Conservation (phyloP, 1,140 invertebrate genomes). For the Drosophila carrolli region DNA sequence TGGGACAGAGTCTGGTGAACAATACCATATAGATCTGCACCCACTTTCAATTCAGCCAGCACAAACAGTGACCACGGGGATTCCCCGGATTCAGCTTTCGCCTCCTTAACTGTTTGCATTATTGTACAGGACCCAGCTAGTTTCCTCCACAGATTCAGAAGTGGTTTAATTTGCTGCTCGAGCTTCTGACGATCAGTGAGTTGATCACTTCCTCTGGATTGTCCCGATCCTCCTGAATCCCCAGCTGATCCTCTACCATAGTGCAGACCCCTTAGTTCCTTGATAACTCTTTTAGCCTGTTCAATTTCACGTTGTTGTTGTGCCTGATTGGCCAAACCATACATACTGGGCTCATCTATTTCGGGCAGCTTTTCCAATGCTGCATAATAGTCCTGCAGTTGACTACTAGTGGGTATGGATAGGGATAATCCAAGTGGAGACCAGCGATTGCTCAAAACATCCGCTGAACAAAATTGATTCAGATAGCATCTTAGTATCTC, state of each 20-base stretch:
- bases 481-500: conserved; percentile 91
- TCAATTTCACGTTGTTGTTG: conserved; percentile 72
- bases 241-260: conserved; percentile 37
- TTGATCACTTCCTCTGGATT: neutral
- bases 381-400: conserved; percentile 87
- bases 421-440: conserved; percentile 86
- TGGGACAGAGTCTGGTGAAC: conserved; percentile 70
- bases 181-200: conserved; percentile 76
- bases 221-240: neutral
- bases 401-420: conserved; percentile 85
- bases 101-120: conserved; percentile 45
- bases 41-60: conserved; percentile 63
- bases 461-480: conserved; percentile 89
- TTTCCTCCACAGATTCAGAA: conserved; percentile 92
- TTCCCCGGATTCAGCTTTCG: conserved; percentile 85
- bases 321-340: conserved; percentile 89
- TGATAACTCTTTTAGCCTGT: conserved; percentile 62
- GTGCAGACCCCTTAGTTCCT: conserved; percentile 67
- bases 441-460: conserved; percentile 87
- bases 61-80: conserved; percentile 87
- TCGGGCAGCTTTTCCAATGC: conserved; percentile 89
- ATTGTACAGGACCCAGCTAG: conserved; percentile 85
- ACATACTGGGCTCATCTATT: conserved; percentile 89
- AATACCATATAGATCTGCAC: conserved; percentile 49
- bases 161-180: conserved; percentile 87